A percentile compares a stretch with the other conserved stretches of the same genome.
Evolutionary conservation across 1,140 invertebrate genomes (phyloP).

Genomic region (Dendrolimus kikuchii): DNA sequence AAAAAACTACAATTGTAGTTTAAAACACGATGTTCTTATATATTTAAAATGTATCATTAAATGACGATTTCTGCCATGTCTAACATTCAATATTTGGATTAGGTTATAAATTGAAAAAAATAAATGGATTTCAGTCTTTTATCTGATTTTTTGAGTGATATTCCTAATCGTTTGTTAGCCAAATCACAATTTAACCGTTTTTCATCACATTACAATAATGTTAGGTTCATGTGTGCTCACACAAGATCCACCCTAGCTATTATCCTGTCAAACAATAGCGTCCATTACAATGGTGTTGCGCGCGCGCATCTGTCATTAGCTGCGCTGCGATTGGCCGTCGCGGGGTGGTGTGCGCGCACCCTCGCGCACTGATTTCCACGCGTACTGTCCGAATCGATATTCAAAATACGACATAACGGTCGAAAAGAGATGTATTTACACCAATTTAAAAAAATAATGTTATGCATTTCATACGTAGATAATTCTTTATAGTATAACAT

Average conservation of each 20-base stretch:
- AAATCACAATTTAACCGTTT: conserved; percentile 16
- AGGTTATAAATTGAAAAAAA: no score
- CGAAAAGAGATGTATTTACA: conserved; percentile 19
- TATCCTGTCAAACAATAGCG: conserved; percentile 36
- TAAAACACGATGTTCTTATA: no score
- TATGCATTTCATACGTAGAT: background rate
- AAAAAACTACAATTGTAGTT: no score
- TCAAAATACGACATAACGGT: conserved; percentile 49
- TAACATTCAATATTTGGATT: no score
- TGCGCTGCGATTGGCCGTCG: conserved; percentile 42
- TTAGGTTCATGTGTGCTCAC: conserved; percentile 43
- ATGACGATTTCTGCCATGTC: no score
- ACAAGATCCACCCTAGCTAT: conserved; percentile 37
- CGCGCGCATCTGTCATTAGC: conserved; percentile 51
- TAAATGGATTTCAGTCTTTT: no score
- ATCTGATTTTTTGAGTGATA: no score
- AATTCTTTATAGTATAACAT: no score
- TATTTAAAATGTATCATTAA: no score
- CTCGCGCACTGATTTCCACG: conserved; percentile 46
- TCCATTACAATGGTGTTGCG: conserved; percentile 43
- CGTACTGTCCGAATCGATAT: conserved; percentile 45
- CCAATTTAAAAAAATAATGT: conserved; percentile 6
- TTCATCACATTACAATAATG: conserved; percentile 28
- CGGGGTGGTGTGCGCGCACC: conserved; percentile 36
- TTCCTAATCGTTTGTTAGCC: no score